Base-by-base conservation (phyloP, 2,113 vertebrate species). In the Hassar affinis region DNA sequence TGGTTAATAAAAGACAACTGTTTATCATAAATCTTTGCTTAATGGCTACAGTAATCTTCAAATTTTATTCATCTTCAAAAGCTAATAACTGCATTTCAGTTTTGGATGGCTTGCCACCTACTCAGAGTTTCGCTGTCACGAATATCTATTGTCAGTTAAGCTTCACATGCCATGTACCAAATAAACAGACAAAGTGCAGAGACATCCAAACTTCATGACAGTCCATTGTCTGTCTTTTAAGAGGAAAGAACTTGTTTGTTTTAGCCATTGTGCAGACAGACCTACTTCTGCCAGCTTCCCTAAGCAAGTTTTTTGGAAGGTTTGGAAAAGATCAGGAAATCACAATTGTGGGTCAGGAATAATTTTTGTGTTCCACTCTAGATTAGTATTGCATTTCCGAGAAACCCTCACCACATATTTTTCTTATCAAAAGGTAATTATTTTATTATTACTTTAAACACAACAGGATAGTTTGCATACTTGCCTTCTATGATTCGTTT, bases 251-350 rank as follows among this genome's bases (percentile, higher is more conserved):
- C 77, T 83, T 89, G 91, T 92, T 93, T 92, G 86, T 91, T 92
- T 93, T 92, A 90, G 93, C 92, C 72, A 64, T 85, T 85, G 83
- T 86, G 85, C 69, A 90, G 86, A 90, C 80, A 87, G 86, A 89
- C 56, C 74, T 84, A 78, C 80, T 54, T 82, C 88, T 90, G 90
- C 90, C 91, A 91, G 89, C 79, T 85, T 87, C 86, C 87, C 71
- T 84, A 84, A 89, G 79, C 90, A 91, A 91, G 89, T 85, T 69
- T 79, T 88, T 38, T 86, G 87, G 87, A 81, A 84, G 78, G 54
- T 78, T 84, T 57, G 71, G 84, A 87, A 87, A 45, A 25, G 77
- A 83, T 85, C 59, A 72, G 76, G 86, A 85, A 89, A 90, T 87
- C 66, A 85, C 86, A 86, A 90, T 90, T 86, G 82, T 30, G 71